Conservation (phyloP, 2,797 vertebrate genomes). For the Rhinichthys osculus region DNA sequence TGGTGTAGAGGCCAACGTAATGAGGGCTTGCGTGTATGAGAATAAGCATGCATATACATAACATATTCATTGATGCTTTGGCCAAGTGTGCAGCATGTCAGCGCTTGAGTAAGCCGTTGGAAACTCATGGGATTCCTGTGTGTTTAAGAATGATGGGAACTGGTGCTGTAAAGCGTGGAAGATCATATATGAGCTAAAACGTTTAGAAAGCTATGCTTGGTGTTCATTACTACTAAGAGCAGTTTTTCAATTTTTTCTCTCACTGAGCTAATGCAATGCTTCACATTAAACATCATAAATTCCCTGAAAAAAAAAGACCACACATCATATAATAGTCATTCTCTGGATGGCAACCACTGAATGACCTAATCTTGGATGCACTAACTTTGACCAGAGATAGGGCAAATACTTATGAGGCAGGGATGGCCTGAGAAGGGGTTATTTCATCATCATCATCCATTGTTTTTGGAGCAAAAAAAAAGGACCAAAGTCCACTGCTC, state of each 20-base stretch:
- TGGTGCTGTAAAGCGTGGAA: conserved; percentile 34
- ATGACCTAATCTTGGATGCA: conserved; percentile 21
- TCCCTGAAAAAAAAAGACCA: background rate
- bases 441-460: conserved; percentile 74
- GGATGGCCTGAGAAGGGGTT: conserved; percentile 60
- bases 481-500: conserved; percentile 52
- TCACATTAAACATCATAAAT: background rate
- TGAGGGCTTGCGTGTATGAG: conserved; percentile 67
- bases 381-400: conserved; percentile 22
- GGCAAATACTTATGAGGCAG: conserved; percentile 48
- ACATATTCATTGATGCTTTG: conserved; percentile 51
- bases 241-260: background rate
- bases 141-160: conserved; percentile 53
- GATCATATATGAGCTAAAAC: conserved; percentile 30
- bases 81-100: conserved; percentile 51
- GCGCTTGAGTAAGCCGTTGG: conserved; percentile 41
- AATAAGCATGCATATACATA: conserved; percentile 57
- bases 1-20: conserved; percentile 66
- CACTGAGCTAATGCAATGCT: background rate
- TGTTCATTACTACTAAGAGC: background rate
- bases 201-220: background rate
- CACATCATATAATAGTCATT: background rate
- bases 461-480: conserved; percentile 67
- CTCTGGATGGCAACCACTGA: background rate
- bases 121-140: conserved; percentile 51